phyloP scores from a whole-genome alignment of 64 coral and sea anemone genomes.

The Stichodactyla helianthus region DNA sequence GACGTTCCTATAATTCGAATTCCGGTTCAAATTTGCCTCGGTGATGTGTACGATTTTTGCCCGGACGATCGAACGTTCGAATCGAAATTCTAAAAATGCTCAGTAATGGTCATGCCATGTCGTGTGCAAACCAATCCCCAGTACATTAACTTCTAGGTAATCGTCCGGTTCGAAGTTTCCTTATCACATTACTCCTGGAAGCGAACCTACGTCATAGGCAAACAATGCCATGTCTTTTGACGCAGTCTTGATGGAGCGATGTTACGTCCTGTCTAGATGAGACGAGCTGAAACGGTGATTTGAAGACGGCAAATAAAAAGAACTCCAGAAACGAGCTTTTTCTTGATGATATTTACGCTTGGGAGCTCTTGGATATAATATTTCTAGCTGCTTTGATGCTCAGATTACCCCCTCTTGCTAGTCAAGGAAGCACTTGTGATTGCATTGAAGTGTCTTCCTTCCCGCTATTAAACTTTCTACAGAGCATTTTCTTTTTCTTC shows the following conservation, averaged over 20 bases:
- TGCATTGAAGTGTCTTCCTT: background rate
- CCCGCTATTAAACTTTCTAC: background rate
- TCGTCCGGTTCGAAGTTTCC: background rate
- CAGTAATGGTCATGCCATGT: slow-evolving; percentile 2
- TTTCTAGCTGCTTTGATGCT: background rate
- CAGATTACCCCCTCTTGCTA: background rate
- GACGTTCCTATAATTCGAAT: background rate
- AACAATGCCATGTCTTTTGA: slow-evolving; percentile 1
- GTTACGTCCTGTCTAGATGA: background rate
- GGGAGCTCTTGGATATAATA: background rate
- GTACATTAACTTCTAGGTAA: background rate
- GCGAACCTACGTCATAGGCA: background rate
- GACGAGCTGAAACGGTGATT: background rate
- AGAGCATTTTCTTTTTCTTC: background rate
- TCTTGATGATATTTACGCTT: no score
- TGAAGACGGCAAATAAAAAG: background rate
- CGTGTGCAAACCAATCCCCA: background rate
- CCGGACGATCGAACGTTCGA: background rate
- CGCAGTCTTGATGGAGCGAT: background rate
- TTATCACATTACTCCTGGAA: background rate
- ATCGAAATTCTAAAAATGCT: background rate
- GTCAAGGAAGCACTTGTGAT: background rate
- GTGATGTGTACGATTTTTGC: background rate
- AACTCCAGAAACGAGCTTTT: background rate
- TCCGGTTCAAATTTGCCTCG: background rate